Percentiles rank a stretch among this genome's conserved stretches.
Conservation (phyloP, 1,140 invertebrate genomes). For the Lycorma delicatula region DNA sequence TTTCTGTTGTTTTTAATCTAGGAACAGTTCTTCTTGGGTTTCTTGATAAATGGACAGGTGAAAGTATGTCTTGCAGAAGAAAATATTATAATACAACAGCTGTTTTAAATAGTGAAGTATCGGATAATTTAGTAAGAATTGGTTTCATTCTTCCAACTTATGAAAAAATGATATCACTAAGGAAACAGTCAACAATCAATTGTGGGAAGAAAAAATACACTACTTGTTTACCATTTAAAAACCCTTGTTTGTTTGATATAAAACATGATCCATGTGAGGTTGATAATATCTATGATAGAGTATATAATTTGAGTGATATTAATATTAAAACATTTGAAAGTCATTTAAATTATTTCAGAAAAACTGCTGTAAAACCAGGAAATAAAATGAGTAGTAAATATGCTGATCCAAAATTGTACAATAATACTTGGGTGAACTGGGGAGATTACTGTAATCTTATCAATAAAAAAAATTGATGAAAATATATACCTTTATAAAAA, state of each 20-base stretch:
- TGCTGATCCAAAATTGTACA: constrained; percentile 7
- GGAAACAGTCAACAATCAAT: neutral
- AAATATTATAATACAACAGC: constrained; percentile 6
- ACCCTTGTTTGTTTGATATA: constrained; percentile 66
- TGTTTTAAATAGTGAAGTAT: constrained; percentile 1
- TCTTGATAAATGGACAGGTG: constrained; percentile 14
- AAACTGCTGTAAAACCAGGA: neutral
- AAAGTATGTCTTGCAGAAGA: neutral
- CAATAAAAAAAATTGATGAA: too few relatives aligned
- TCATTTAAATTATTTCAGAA: constrained; percentile 3
- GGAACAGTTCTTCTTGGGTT: constrained; percentile 13
- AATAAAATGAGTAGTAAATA: constrained; percentile 6
- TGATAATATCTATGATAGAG: constrained; percentile 45
- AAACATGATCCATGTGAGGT: constrained; percentile 66
- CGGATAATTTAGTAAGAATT: neutral
- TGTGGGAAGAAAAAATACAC: neutral
- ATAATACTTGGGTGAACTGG: constrained; percentile 11
- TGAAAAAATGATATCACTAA: neutral
- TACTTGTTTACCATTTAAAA: constrained; percentile 42
- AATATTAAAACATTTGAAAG: constrained; percentile 6
- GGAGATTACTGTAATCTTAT: constrained; percentile 10
- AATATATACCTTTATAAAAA: too few relatives aligned
- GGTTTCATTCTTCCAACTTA: constrained; percentile 1
- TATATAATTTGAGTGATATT: neutral
- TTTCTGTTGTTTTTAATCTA: constrained; percentile 5